Conservation (phyloP, 2,888 invertebrate species). For the Drosophila rubida region DNA sequence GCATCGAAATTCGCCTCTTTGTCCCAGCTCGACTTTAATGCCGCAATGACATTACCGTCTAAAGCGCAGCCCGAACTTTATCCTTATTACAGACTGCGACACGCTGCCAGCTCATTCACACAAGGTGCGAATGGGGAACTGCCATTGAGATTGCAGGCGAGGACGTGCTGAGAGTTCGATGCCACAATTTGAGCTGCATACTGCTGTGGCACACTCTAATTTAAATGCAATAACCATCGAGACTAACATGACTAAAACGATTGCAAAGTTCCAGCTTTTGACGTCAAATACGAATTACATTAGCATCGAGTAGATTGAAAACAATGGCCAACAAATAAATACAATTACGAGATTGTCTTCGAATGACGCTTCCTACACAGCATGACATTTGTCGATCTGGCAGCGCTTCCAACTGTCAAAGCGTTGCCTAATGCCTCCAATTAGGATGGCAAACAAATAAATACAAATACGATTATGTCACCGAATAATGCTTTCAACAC, state of each 20-base stretch:
- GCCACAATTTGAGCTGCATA: constrained; percentile 1
- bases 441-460: too few species aligned
- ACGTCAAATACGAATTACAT: too few species aligned
- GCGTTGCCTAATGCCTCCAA: too few species aligned
- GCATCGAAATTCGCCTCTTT: constrained; percentile 13
- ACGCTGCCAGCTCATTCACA: constrained; percentile 15
- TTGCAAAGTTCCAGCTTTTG: background rate
- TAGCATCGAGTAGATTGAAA: too few species aligned
- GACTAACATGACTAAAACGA: background rate
- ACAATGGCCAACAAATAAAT: too few species aligned
- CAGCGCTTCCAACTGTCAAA: too few species aligned
- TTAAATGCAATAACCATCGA: constrained; percentile 4
- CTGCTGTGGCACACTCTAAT: background rate
- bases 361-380: too few species aligned
- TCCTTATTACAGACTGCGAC: constrained; percentile 41
- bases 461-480: too few species aligned
- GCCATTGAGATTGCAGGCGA: background rate
- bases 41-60: constrained; percentile 30
- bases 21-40: constrained; percentile 1
- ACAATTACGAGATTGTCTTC: too few species aligned
- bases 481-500: too few species aligned
- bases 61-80: constrained; percentile 44
- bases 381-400: too few species aligned
- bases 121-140: background rate
- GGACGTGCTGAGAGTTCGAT: background rate